Evolutionary conservation across 92 coral and sea anemone species (phyloP), one percentile per base, ranked within the genome.

Genomic region (Palythoa grandis): DNA sequence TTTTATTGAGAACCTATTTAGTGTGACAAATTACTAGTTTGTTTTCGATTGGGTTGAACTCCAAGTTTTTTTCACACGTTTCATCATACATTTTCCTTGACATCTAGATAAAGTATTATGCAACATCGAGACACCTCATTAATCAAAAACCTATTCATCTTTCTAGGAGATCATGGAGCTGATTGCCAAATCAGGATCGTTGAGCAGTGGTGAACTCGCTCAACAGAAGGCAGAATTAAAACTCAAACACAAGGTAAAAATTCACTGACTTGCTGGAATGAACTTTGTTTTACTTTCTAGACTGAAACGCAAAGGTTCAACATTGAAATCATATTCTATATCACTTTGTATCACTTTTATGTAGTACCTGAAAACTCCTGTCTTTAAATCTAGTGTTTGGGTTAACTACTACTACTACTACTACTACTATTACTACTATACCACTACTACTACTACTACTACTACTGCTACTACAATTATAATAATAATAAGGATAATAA

Each of bases 201-300:
- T 96, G 75, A 93, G 89, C 63, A 87, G 92, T 47, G 98, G 95
- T 13, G 98, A 96, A 70, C 87, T 95, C 3, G 95, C 99, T 7
- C 99, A 96, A 78, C 90, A 86, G 83, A 96, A 94, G 68, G 98
- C 99, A 0, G 99, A 96, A 71, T 77, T 94, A 66, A 96, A 96
- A 70, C 90, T 96, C 57, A 89, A 92, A 72, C 99, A 96, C 78
- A 96, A 96, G 95, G 99, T 96, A 91, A 54, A 22, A 4, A 47
- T 11, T 63, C 24, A n/a, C 9, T 29, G 35, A 29, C 35, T 29
- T 29, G 35, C 35, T 29, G 35, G 35, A 29, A 29, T 29, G 35
- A 29, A 29, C 35, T 29, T 29, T 29, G 35, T 29, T 29, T 29
- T 29, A 29, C 35, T 29, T 29, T 29, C 35, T 29, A 29, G 35